Evolutionary conservation across 1,140 invertebrate species (phyloP), one percentile per base, ranked within the genome.

Genomic region (Geopemphigus sp.): DNA sequence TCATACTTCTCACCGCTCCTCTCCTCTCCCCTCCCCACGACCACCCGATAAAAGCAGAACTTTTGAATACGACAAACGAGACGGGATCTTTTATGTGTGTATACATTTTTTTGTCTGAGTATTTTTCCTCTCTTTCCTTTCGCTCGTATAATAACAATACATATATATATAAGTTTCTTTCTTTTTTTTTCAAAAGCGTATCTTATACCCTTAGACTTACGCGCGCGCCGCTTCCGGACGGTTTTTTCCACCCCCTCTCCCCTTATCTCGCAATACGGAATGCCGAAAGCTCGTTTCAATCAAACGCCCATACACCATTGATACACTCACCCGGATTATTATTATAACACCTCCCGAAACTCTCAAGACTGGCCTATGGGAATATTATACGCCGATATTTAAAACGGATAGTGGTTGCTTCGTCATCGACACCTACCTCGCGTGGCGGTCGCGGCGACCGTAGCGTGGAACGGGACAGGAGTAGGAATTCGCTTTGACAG

Each of bases 1-100:
- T n/a, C n/a, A n/a, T n/a, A n/a, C n/a, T n/a, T n/a, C n/a, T n/a
- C n/a, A n/a, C n/a, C n/a, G n/a, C n/a, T n/a, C n/a, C n/a, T n/a
- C n/a, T n/a, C n/a, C n/a, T n/a, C n/a, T n/a, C n/a, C n/a, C n/a
- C n/a, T n/a, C n/a, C n/a, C n/a, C n/a, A n/a, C n/a, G n/a, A n/a
- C n/a, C n/a, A n/a, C n/a, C 66, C 68, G 22, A 45, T 68, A 68
- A 76, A 39, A 39, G 73, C 73, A 39, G 57, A 78, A 61, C 74
- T 78, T 74, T 74, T 74, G 53, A 74, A 74, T 74, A 78, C 74
- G 39, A 78, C 74, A 78, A 61, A 78, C 56, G 74, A 78, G 74
- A 63, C 32, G 39, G 22, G 74, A 61, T 47, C n/a, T 47, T 45
- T 39, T 54, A 29, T 63, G 57, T 63, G 57, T 45, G 15, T 19